Conservation (phyloP, 2,113 vertebrate species). For the Gorilla gorilla region DNA sequence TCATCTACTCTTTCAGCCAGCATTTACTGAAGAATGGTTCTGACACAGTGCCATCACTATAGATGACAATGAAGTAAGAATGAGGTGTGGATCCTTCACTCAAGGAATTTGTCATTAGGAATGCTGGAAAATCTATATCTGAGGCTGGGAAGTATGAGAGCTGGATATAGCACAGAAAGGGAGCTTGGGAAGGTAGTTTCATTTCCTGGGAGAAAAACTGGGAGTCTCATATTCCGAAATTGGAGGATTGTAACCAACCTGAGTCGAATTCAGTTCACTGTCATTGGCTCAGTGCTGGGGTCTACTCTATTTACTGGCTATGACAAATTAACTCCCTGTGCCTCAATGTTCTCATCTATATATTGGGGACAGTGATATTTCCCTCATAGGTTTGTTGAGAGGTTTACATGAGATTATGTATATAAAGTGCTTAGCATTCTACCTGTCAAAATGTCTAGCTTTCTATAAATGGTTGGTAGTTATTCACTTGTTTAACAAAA, state of each 20-base stretch:
- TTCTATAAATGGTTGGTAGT: neutral
- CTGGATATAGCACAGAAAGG: neutral
- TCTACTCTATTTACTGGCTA: neutral
- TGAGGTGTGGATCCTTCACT: neutral
- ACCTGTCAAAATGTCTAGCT: neutral
- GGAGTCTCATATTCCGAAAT: neutral
- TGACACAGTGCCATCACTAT: neutral
- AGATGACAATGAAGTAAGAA: neutral
- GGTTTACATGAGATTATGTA: neutral
- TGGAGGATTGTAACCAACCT: neutral
- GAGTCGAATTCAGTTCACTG: neutral
- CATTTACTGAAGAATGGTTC: neutral
- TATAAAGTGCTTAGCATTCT: neutral
- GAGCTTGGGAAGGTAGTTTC: neutral
- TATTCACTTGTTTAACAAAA: neutral
- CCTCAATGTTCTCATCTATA: neutral
- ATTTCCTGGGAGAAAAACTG: neutral
- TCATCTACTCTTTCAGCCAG: neutral
- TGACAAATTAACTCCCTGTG: neutral
- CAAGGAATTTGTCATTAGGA: neutral
- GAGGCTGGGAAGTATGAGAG: neutral
- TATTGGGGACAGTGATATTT: neutral
- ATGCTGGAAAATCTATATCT: neutral
- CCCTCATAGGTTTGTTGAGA: neutral
- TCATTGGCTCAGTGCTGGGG: neutral